Evolutionary conservation across 2,797 vertebrate genomes (phyloP), one percentile per base, ranked within the genome.

Genomic region (Meda fulgida): DNA sequence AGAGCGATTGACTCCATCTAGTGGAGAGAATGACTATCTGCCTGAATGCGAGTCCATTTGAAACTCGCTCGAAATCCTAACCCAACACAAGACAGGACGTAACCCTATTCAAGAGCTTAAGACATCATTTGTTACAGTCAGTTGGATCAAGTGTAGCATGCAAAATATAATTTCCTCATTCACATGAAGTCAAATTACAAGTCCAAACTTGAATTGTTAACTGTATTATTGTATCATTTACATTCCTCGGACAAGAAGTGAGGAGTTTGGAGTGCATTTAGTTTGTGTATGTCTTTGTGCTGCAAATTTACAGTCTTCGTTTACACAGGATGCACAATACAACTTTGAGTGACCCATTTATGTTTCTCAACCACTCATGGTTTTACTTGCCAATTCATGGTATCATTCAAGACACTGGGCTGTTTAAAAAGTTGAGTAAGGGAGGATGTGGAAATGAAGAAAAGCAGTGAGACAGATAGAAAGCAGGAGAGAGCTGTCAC

Each of bases 401-500:
- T 46, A 79, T 84, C 21, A 65, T 26, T 51, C 8, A 40, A 31
- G 23, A 65, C 66, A 55, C 31, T 40, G 29, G 34, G 23, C 29
- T 78, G 36, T 69, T 69, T 11, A 78, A 78, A 46, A 55, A 26
- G 53, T 34, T 53, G 38, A 81, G 73, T 75, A 77, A 75, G 70
- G 18, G 65, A 72, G 81, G 76, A 85, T 55, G 67, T 69, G 67
- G 43, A 81, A 48, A 66, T 38, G 21, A 26, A 70, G 23, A 21
- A 34, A 26, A 67, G 63, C 43, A 60, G 34, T 60, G 65, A 82
- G 34, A 31, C 11, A 78, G 34, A 83, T 10, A 87, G 43, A 75
- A 48, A 66, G 66, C 63, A 78, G 78, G 85, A 88, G 75, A 90
- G 86, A 92, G 91, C 85, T 89, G 90, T 94, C 91, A 91, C 86